phyloP scores from a whole-genome alignment of 2,888 invertebrate species.

The Marronus borbonicus region DNA sequence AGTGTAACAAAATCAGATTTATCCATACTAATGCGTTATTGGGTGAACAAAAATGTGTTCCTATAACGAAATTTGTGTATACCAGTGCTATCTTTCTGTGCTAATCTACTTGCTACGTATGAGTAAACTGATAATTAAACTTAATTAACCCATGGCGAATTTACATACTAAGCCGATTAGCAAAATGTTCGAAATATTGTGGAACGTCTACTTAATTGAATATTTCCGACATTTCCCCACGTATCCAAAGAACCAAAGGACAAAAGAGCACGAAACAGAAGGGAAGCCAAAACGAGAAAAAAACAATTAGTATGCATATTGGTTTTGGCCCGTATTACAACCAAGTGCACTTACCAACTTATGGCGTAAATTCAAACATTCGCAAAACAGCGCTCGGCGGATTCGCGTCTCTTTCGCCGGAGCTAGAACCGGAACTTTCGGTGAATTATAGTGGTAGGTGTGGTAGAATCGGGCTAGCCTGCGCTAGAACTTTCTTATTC shows the following conservation, averaged over 20 bases:
- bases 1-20: too few relatives aligned
- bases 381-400: conserved; percentile 14
- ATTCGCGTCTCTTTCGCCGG: conserved; percentile 26
- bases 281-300: conserved; percentile 13
- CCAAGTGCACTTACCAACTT: conserved; percentile 45
- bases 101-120: too few relatives aligned
- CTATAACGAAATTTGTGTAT: too few relatives aligned
- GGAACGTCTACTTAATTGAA: neutral
- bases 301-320: conserved; percentile 37
- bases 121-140: too few relatives aligned
- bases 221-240: neutral
- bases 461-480: neutral
- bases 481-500: conserved; percentile 31
- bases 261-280: neutral
- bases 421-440: conserved; percentile 22
- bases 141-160: too few relatives aligned
- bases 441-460: conserved; percentile 41
- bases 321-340: conserved; percentile 40
- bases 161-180: neutral
- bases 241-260: neutral
- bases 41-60: too few relatives aligned
- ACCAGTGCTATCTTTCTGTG: too few relatives aligned
- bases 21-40: too few relatives aligned
- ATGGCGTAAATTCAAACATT: conserved; percentile 11
- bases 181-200: neutral